phyloP scores from a whole-genome alignment of 2,113 vertebrate species.

The Mohoua ochrocephala region DNA sequence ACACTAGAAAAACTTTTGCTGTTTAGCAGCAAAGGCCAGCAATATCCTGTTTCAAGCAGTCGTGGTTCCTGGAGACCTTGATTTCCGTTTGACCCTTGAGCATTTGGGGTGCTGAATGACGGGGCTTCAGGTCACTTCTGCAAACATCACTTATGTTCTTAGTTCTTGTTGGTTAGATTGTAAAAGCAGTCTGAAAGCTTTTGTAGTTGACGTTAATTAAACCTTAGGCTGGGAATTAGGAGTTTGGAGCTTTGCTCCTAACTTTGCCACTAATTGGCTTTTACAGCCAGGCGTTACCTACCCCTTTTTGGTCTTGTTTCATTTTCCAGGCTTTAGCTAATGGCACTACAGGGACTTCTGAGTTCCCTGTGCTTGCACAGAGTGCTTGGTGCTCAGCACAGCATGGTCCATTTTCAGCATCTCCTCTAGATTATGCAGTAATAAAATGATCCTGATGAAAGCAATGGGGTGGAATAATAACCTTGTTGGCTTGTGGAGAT shows the following conservation, averaged over 20 bases:
- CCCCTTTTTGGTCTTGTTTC: background rate
- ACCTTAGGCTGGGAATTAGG: background rate
- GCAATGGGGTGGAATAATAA: background rate
- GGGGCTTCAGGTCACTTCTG: background rate
- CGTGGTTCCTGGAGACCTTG: background rate
- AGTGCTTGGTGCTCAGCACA: background rate
- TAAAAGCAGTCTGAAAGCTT: background rate
- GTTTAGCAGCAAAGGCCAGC: background rate
- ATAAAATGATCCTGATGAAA: background rate
- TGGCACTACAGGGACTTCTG: background rate
- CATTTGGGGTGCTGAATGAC: background rate
- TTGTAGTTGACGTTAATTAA: background rate
- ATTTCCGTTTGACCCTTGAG: background rate
- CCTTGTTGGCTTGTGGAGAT: background rate
- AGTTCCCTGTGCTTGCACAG: background rate
- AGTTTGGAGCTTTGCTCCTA: background rate
- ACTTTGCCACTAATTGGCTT: background rate
- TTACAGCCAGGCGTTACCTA: background rate
- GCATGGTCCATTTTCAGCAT: background rate
- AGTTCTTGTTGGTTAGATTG: background rate
- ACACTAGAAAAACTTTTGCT: background rate
- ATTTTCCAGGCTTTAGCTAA: background rate
- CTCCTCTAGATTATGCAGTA: background rate
- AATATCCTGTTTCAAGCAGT: background rate
- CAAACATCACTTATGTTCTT: rapidly evolving